Conservation (phyloP, 2,113 vertebrate genomes). For the Crocuta crocuta region DNA sequence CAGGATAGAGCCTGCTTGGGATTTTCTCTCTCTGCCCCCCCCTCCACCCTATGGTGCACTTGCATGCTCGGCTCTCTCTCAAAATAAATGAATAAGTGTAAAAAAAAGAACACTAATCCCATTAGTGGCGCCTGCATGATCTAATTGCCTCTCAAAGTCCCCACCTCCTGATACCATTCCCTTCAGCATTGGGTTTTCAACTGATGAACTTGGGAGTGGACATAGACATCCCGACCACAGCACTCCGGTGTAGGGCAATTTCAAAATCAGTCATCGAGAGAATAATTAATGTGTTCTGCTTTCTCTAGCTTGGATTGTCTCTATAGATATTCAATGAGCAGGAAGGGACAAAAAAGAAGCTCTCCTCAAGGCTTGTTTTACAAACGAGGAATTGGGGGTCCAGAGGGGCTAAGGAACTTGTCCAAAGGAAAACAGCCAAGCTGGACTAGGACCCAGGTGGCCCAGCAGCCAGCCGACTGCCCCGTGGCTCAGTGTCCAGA, state of each 20-base stretch:
- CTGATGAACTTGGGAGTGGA: background rate
- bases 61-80: no score
- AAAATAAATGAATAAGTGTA: no score
- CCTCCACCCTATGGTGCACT: no score
- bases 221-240: background rate
- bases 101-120: background rate
- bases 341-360: background rate
- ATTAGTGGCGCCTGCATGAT: fast-evolving
- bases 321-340: background rate
- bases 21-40: no score
- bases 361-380: background rate
- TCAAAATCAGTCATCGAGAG: background rate
- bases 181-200: background rate
- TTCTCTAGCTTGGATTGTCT: background rate
- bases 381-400: background rate
- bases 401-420: background rate
- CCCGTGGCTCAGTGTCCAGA: fast-evolving
- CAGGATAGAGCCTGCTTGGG: no score
- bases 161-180: background rate
- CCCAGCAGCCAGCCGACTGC: background rate
- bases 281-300: background rate
- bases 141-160: background rate
- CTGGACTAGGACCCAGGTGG: background rate
- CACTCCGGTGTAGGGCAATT: background rate
- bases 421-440: background rate